phyloP scores from a whole-genome alignment of 2,797 vertebrate species.

The Sebastes itinus region DNA sequence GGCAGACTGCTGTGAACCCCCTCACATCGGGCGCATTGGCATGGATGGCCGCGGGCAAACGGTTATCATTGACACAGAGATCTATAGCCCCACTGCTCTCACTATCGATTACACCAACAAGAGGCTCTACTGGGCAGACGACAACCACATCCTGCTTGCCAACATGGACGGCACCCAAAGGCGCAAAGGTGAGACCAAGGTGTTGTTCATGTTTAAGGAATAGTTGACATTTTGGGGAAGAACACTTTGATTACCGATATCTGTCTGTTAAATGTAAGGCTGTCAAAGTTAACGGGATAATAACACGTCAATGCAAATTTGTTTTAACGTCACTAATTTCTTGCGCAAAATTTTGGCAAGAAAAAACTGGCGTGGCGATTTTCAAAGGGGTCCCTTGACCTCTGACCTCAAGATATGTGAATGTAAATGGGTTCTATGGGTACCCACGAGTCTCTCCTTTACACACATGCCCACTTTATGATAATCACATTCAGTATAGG shows the following conservation, averaged over 20 bases:
- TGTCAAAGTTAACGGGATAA: no score
- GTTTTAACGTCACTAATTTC: no score
- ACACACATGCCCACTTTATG: no score
- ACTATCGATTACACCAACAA: conserved; percentile 97
- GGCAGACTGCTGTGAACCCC: conserved; percentile 96
- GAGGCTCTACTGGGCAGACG: conserved; percentile 96
- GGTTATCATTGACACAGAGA: conserved; percentile 91
- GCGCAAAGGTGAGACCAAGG: conserved; percentile 87
- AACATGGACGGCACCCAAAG: conserved; percentile 94
- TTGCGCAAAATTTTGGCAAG: no score
- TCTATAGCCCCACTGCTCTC: conserved; percentile 93
- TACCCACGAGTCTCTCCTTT: no score
- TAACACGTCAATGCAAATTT: rapidly evolving
- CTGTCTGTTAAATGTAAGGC: no score
- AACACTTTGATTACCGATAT: background rate
- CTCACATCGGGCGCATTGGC: conserved; percentile 92
- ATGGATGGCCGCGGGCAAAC: conserved; percentile 94
- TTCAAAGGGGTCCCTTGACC: no score
- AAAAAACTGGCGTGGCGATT: no score
- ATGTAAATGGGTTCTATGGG: no score
- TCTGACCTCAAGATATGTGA: no score
- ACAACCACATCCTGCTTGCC: conserved; percentile 96
- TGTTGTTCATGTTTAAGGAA: background rate
- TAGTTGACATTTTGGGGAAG: background rate
- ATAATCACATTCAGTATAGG: no score